phyloP scores from a whole-genome alignment of 2,113 vertebrate genomes.

The Tylochromis polylepis region DNA sequence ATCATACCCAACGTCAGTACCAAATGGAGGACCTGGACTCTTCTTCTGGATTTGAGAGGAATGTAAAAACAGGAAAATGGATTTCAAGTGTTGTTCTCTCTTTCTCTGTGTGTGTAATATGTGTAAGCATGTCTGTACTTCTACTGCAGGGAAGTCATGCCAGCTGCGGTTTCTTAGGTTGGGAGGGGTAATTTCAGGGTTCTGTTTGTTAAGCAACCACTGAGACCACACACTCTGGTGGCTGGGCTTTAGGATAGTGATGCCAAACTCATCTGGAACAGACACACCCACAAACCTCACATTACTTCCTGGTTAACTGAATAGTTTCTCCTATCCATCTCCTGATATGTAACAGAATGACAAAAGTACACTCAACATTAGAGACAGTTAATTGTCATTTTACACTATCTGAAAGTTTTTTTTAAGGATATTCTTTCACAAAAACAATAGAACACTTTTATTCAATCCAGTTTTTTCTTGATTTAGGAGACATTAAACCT shows the following conservation, averaged over 20 bases:
- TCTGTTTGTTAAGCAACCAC: constrained; percentile 79
- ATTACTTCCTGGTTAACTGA: neutral
- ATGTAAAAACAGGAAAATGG: neutral
- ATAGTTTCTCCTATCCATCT: neutral
- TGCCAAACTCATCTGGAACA: constrained; percentile 74
- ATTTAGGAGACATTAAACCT: constrained; percentile 13
- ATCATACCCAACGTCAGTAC: constrained; percentile 59
- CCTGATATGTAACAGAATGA: neutral
- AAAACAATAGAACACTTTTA: neutral
- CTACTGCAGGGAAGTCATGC: constrained; percentile 69
- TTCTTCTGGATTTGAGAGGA: constrained; percentile 63
- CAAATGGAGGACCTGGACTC: constrained; percentile 54
- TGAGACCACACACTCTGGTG: constrained; percentile 64
- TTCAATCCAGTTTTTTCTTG: neutral
- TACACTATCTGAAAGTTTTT: fast-evolving
- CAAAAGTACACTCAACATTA: neutral
- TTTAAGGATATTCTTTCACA: neutral
- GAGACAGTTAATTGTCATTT: neutral
- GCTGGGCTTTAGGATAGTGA: constrained; percentile 81
- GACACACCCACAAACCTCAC: neutral
- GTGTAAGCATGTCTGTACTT: constrained; percentile 67
- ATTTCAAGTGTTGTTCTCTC: neutral
- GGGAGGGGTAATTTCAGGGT: constrained; percentile 75
- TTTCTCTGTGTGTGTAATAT: neutral
- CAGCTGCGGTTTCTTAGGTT: constrained; percentile 75